These are phyloP conservation scores for Petromus typicus DNA, from an alignment of 2,113 vertebrate species.

Conservation along the genomic window DNA sequence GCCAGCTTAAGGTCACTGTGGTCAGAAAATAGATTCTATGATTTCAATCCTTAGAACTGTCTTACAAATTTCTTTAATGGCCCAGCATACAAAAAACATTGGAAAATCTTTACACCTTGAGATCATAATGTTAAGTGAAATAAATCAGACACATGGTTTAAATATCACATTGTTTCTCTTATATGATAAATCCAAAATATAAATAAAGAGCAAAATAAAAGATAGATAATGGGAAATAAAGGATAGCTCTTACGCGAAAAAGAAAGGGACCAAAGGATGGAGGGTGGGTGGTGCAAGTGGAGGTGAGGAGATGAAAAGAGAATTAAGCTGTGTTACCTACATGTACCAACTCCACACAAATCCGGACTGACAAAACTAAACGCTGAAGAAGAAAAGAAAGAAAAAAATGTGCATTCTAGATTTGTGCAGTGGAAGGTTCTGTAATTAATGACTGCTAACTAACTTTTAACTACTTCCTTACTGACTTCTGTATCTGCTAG, in stretches of 20 bases:
- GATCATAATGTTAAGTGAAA: not conserved
- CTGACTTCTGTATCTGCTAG: not conserved
- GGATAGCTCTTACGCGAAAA: not conserved
- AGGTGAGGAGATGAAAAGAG: not conserved
- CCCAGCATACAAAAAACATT: not conserved
- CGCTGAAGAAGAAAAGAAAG: not conserved
- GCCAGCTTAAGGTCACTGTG: not conserved
- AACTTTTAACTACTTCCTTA: not conserved
- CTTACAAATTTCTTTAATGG: not conserved
- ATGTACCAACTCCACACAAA: not conserved
- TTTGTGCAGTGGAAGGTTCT: not conserved
- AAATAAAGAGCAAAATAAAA: not conserved
- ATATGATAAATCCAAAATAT: not conserved
- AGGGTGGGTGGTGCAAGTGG: not conserved
- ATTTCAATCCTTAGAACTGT: not conserved
- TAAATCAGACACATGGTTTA: not conserved
- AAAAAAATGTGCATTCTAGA: not conserved
- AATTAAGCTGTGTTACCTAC: not conserved
- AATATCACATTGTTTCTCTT: not conserved
- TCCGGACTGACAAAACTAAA: not conserved
- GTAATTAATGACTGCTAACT: conserved; percentile 40
- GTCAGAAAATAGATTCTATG: not conserved
- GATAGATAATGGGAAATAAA: not conserved
- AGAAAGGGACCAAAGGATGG: not conserved
- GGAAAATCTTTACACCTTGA: not conserved